These are phyloP conservation scores for Oegoconia quadripuncta DNA, from an alignment of 2,888 invertebrate species.

Conservation along the genomic window DNA sequence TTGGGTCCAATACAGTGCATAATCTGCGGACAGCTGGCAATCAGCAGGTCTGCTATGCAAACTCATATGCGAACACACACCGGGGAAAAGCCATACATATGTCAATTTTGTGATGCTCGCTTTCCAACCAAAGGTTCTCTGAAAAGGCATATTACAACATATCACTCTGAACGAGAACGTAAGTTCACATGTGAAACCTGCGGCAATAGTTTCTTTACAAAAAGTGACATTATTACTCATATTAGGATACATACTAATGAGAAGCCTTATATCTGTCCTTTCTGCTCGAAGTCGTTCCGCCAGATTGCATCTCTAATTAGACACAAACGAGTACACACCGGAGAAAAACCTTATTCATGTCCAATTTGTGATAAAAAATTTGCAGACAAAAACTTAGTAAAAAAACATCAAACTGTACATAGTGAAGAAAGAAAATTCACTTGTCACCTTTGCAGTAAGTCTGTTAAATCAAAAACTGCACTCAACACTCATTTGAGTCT, in stretches of 20 bases:
- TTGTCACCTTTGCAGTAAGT: slow-evolving; percentile 75
- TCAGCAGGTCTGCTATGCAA: slow-evolving; percentile 54
- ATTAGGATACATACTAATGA: slow-evolving; percentile 63
- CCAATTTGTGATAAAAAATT: slow-evolving; percentile 57
- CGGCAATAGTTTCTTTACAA: slow-evolving; percentile 59
- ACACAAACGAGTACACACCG: slow-evolving; percentile 63
- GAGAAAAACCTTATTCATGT: slow-evolving; percentile 62
- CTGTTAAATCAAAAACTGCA: slow-evolving; percentile 71
- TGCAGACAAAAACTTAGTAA: slow-evolving; percentile 49
- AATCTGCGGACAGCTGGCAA: slow-evolving; percentile 48
- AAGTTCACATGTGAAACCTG: slow-evolving; percentile 66
- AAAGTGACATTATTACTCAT: slow-evolving; percentile 61
- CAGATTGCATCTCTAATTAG: slow-evolving; percentile 63
- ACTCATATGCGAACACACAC: slow-evolving; percentile 64
- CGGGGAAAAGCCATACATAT: slow-evolving; percentile 60
- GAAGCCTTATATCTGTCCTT: slow-evolving; percentile 56
- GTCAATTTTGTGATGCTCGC: slow-evolving; percentile 43
- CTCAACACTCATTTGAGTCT: slow-evolving; percentile 67
- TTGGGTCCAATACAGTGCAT: slow-evolving; percentile 49
- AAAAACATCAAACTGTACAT: slow-evolving; percentile 59
- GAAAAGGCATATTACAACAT: slow-evolving; percentile 50
- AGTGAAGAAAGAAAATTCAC: slow-evolving; percentile 72
- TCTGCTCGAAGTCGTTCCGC: slow-evolving; percentile 51
- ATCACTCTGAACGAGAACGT: slow-evolving; percentile 48
- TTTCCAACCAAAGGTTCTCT: slow-evolving; percentile 55